Evolutionary conservation across 2,797 vertebrate species (phyloP).

Genomic region (Chelonia mydas): DNA sequence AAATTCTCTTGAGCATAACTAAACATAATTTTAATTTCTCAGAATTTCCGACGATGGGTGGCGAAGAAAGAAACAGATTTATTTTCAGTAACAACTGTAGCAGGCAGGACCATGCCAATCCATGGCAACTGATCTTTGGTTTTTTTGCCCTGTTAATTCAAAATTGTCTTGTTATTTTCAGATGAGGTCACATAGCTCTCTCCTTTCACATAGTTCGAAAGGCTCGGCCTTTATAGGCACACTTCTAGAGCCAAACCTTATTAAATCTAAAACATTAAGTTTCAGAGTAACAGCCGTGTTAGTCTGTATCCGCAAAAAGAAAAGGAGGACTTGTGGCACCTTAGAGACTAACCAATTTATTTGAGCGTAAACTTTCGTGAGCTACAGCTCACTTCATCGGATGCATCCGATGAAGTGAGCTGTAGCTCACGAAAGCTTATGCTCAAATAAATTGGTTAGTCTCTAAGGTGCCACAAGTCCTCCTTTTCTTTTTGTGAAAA

Average conservation of each 20-base stretch:
- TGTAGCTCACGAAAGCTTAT: no score
- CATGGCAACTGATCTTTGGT: background rate
- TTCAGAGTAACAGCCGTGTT: no score
- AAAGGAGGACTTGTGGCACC: no score
- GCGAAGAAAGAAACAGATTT: background rate
- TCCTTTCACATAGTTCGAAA: slow-evolving; percentile 36
- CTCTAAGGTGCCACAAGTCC: no score
- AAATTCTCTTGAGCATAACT: background rate
- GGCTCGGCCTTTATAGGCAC: background rate
- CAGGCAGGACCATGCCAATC: background rate
- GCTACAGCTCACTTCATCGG: no score
- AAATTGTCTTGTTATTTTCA: background rate
- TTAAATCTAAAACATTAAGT: slow-evolving; percentile 63
- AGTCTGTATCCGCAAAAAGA: no score
- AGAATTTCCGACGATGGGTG: background rate
- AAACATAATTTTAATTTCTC: background rate
- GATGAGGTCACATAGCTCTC: background rate
- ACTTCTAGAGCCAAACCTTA: slow-evolving; percentile 40
- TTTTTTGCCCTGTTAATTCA: background rate
- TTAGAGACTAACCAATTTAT: no score
- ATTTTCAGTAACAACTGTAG: background rate
- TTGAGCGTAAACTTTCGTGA: no score
- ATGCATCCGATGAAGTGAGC: no score
- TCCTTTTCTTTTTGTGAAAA: background rate
- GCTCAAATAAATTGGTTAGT: no score